phyloP scores from a whole-genome alignment of 1,140 invertebrate genomes.

The Heliconius hermathena region DNA sequence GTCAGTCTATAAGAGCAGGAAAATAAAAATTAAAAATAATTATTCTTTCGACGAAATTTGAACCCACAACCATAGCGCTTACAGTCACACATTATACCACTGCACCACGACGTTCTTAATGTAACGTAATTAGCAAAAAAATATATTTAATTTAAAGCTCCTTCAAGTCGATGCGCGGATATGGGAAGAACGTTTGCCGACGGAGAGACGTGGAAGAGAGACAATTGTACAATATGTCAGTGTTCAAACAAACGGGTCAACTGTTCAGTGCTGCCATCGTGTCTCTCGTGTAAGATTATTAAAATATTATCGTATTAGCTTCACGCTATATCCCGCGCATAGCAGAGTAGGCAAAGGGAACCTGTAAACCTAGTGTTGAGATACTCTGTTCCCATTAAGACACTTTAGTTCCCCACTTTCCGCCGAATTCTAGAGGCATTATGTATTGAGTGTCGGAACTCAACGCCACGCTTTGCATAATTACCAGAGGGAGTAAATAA shows the following conservation, averaged over 20 bases:
- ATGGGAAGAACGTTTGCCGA: constrained; percentile 80
- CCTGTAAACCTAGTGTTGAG: too few species aligned
- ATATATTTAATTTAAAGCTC: neutral
- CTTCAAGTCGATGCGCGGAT: constrained; percentile 53
- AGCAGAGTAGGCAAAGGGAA: too few species aligned
- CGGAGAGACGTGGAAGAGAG: constrained; percentile 84
- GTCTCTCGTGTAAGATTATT: constrained; percentile 50
- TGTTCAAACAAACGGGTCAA: constrained; percentile 83
- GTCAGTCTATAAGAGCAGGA: too few species aligned
- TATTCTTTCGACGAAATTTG: neutral
- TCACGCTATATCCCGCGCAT: neutral
- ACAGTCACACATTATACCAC: neutral
- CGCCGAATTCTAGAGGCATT: too few species aligned
- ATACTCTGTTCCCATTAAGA: neutral
- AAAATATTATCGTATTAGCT: neutral
- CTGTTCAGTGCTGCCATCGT: constrained; percentile 75
- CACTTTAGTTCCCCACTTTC: too few species aligned
- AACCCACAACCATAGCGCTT: neutral
- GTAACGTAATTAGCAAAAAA: too few species aligned
- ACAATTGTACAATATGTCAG: constrained; percentile 85
- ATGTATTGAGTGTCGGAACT: too few species aligned
- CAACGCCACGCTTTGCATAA: too few species aligned
- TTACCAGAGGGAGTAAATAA: too few species aligned
- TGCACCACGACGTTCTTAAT: too few species aligned
- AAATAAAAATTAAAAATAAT: too few species aligned